A percentile compares a stretch with the other conserved stretches of the same genome.
Conservation (phyloP, 1,140 invertebrate species). For the Prorops nasuta region DNA sequence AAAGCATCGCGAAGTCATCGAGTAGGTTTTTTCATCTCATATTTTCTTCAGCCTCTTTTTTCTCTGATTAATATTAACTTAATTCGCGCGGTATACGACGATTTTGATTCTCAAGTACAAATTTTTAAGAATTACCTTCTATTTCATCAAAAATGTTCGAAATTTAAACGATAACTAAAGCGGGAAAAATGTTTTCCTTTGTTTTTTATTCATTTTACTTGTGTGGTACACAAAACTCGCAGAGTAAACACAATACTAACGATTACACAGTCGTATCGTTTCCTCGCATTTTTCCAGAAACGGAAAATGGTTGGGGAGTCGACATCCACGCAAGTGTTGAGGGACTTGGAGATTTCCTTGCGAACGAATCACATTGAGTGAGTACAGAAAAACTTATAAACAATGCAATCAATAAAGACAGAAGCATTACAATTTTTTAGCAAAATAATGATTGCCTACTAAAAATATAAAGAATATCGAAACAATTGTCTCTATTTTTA, state of each 20-base stretch:
- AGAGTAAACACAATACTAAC: too few relatives aligned
- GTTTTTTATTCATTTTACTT: conserved; percentile 15
- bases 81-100: too few relatives aligned
- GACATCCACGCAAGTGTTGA: conserved; percentile 95
- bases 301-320: conserved; percentile 95
- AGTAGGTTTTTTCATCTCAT: conserved; percentile 61
- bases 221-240: too few relatives aligned
- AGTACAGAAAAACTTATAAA: conserved; percentile 53
- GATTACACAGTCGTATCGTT: conserved; percentile 54
- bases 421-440: neutral
- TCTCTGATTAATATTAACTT: too few relatives aligned
- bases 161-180: too few relatives aligned
- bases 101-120: conserved; percentile 7
- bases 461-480: too few relatives aligned
- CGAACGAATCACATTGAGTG: conserved; percentile 99
- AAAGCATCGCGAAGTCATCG: conserved; percentile 91
- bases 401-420: too few relatives aligned
- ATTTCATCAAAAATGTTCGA: too few relatives aligned
- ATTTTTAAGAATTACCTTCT: neutral
- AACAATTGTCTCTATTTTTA: too few relatives aligned
- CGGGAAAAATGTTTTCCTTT: conserved; percentile 11
- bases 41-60: conserved; percentile 11
- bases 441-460: neutral
- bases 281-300: conserved; percentile 76
- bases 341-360: conserved; percentile 97